Conservation (phyloP, 2,888 invertebrate genomes). For the Drosophila nr. perissopoda region DNA sequence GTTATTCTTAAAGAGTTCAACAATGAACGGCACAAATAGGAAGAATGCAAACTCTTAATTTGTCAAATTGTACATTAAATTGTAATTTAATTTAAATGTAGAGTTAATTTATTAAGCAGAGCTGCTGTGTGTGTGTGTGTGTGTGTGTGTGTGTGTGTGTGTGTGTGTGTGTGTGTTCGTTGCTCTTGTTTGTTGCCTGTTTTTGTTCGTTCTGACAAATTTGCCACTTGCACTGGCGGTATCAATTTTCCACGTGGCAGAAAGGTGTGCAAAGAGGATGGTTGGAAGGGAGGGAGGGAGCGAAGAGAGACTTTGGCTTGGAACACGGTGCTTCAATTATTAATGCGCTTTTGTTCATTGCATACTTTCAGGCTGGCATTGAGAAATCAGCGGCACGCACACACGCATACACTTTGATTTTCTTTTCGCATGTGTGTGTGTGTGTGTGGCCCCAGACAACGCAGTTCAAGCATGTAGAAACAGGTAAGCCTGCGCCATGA, state of each 20-base stretch:
- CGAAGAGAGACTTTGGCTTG: constrained; percentile 26
- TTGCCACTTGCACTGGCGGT: constrained; percentile 60
- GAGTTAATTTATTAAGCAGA: constrained; percentile 37
- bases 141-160: neutral
- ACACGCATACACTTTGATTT: constrained; percentile 26
- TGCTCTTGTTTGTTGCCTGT: neutral
- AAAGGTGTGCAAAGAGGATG: neutral
- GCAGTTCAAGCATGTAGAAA: constrained; percentile 36
- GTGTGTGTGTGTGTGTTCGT: neutral
- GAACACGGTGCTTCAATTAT: constrained; percentile 67
- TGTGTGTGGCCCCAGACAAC: constrained; percentile 24
- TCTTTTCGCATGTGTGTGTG: neutral
- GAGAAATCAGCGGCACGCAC: constrained; percentile 64
- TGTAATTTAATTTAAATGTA: constrained; percentile 53
- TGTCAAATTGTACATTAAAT: constrained; percentile 34
- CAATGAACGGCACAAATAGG: neutral
- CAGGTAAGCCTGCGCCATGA: constrained; percentile 26
- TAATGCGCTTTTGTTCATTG: constrained; percentile 75
- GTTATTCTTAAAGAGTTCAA: constrained; percentile 22
- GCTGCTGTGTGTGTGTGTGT: neutral
- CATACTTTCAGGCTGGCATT: constrained; percentile 75
- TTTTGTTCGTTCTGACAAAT: constrained; percentile 52
- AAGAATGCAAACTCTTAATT: constrained; percentile 16
- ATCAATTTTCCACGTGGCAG: constrained; percentile 62
- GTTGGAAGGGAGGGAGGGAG: neutral